These are phyloP conservation scores for Columbina picui DNA, from an alignment of 2,113 vertebrate species.

Conservation along the genomic window DNA sequence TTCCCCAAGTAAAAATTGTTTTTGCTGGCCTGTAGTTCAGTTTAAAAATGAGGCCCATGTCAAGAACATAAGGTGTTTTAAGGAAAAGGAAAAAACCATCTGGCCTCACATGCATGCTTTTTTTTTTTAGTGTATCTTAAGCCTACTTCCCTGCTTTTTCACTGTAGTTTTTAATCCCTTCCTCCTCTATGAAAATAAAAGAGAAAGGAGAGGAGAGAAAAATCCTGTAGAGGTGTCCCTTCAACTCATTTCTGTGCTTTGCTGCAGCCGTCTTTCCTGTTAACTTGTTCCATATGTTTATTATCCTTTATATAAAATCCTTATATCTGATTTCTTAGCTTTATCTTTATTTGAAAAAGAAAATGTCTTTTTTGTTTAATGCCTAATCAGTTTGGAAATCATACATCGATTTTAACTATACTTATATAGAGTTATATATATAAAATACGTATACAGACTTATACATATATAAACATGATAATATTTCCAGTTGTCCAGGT, in stretches of 20 bases:
- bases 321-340: background rate
- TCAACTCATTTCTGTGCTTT: background rate
- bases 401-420: background rate
- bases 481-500: background rate
- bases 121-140: background rate
- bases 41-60: background rate
- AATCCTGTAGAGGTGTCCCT: background rate
- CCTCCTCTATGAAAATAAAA: background rate
- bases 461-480: background rate
- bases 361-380: background rate
- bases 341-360: background rate
- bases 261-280: background rate
- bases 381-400: background rate
- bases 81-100: background rate
- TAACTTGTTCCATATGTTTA: constrained; percentile 3
- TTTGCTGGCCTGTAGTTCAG: background rate
- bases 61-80: background rate
- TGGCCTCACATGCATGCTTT: background rate
- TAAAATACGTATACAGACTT: background rate
- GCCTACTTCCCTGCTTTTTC: background rate
- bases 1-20: background rate
- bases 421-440: background rate
- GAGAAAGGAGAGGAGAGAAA: background rate
- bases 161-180: background rate
- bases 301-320: background rate